Percentiles rank a stretch among this genome's conserved stretches.
phyloP scores from a whole-genome alignment of 2,888 invertebrate genomes.

The Lysandra coridon region DNA sequence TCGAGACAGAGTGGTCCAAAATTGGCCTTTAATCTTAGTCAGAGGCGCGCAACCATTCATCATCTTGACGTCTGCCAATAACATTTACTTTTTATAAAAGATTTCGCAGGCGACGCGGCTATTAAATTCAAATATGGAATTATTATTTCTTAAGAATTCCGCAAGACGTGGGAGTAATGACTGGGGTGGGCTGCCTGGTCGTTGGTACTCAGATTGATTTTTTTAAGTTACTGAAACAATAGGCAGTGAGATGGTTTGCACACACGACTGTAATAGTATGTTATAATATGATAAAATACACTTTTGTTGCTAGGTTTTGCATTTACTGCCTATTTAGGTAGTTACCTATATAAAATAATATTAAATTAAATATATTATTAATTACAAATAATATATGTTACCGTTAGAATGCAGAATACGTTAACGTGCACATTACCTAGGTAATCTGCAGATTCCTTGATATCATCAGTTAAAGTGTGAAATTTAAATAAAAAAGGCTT shows the following conservation, averaged over 20 bases:
- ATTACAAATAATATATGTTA: too few relatives aligned
- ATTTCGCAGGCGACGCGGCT: slow-evolving; percentile 47
- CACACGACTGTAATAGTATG: too few relatives aligned
- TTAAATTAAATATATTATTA: too few relatives aligned
- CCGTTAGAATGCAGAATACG: too few relatives aligned
- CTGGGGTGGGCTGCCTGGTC: neutral
- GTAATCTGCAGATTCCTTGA: too few relatives aligned
- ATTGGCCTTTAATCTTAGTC: slow-evolving; percentile 45
- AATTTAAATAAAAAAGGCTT: too few relatives aligned
- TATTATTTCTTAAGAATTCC: slow-evolving; percentile 20
- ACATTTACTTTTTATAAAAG: slow-evolving; percentile 58
- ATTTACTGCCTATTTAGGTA: too few relatives aligned
- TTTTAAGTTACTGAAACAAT: neutral
- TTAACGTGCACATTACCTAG: too few relatives aligned
- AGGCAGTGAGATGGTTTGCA: neutral
- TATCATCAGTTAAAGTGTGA: too few relatives aligned
- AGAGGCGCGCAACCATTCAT: slow-evolving; percentile 53
- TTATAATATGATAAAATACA: too few relatives aligned
- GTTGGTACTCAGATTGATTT: neutral
- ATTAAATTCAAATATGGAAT: slow-evolving; percentile 44
- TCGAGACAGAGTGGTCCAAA: slow-evolving; percentile 37
- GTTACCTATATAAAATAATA: too few relatives aligned
- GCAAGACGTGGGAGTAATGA: neutral
- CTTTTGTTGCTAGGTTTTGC: too few relatives aligned
- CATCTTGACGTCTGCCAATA: slow-evolving; percentile 68